A percentile compares a stretch with the other conserved stretches of the same genome.
These are phyloP conservation scores for Ginglymostoma cirratum DNA, from an alignment of 2,113 vertebrate species.

Conservation along the genomic window DNA sequence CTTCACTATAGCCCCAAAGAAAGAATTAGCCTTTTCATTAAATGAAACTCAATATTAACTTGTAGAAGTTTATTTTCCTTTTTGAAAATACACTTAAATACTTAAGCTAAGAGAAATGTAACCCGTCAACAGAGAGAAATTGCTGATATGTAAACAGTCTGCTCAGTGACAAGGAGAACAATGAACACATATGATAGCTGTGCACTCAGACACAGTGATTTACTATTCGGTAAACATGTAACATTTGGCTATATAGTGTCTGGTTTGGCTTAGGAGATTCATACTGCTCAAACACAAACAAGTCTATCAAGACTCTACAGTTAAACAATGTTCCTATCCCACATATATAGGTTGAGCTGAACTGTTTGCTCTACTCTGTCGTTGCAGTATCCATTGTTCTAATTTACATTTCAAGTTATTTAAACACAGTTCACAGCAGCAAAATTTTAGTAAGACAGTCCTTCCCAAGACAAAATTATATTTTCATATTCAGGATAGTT, in stretches of 20 bases:
- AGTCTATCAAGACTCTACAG: neutral
- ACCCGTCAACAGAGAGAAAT: neutral
- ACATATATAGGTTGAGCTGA: neutral
- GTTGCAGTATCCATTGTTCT: neutral
- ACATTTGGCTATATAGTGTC: conserved; percentile 27
- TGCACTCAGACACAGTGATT: conserved; percentile 1
- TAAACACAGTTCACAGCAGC: neutral
- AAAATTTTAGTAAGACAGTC: conserved; percentile 22
- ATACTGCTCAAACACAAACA: neutral
- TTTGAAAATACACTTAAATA: conserved; percentile 19
- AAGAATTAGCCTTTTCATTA: neutral
- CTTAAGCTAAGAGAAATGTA: conserved; percentile 28
- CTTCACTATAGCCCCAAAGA: neutral
- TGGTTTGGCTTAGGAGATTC: neutral
- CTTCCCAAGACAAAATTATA: neutral
- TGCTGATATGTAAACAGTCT: neutral
- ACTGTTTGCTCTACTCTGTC: neutral
- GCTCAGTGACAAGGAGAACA: neutral
- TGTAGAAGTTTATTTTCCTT: neutral
- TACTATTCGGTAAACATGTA: neutral
- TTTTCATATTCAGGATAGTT: neutral
- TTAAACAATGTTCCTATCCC: neutral
- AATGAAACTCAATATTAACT: neutral
- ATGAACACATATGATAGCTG: conserved; percentile 7
- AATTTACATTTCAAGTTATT: neutral